Evolutionary conservation across 2,888 invertebrate species (phyloP).

Genomic region (Tillus elongatus): DNA sequence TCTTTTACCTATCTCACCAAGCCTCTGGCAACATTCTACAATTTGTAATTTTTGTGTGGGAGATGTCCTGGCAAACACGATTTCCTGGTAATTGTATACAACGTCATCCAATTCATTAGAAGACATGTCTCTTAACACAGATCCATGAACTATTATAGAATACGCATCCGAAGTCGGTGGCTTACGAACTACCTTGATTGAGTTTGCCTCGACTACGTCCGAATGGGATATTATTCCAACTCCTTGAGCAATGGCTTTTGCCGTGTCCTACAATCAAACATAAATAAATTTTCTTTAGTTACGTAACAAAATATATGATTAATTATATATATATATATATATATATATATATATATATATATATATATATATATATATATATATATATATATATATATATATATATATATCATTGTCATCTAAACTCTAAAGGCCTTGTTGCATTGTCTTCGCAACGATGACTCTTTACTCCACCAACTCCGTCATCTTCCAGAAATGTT

Average conservation of each 20-base stretch:
- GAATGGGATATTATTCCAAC: constrained; percentile 58
- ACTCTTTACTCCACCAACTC: too few species aligned
- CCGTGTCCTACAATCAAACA: too few species aligned
- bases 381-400: too few species aligned
- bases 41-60: constrained; percentile 47
- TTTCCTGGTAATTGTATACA: constrained; percentile 47
- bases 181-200: constrained; percentile 10
- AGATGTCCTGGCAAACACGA: constrained; percentile 49
- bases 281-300: too few species aligned
- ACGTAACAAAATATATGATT: too few species aligned
- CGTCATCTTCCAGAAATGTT: too few species aligned
- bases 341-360: too few species aligned
- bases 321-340: too few species aligned
- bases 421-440: too few species aligned
- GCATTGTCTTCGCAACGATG: too few species aligned
- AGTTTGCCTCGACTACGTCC: constrained; percentile 12
- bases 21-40: constrained; percentile 68
- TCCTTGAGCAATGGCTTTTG: constrained; percentile 60
- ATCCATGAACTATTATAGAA: constrained; percentile 46
- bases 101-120: constrained; percentile 42
- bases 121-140: constrained; percentile 37
- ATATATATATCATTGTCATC: too few species aligned
- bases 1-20: constrained; percentile 58
- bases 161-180: constrained; percentile 24
- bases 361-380: too few species aligned